Evolutionary conservation across 2,113 vertebrate genomes (phyloP), one percentile per base, ranked within the genome.

Genomic region (Tenebrosternarchus preto): DNA sequence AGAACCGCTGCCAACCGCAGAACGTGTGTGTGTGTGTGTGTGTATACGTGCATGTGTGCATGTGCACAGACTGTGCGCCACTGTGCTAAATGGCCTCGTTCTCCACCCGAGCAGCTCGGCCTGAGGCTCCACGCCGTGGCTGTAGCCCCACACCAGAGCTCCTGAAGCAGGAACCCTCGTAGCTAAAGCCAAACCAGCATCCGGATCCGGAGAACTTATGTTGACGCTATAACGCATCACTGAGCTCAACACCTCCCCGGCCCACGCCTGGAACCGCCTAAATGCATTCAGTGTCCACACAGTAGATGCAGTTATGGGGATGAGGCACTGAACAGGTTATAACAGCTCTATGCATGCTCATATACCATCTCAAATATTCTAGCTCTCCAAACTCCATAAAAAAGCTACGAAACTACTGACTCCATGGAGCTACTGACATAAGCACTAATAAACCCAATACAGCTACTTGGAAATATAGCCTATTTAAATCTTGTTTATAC

Each of bases 11-110:
- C n/a, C 39, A 69, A 60, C 76, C 53, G 27, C 64, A 69, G 55
- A 36, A 66, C 11, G 43, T 3, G 9, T 50, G 43, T 50, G 43
- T 50, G 43, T 50, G 43, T 50, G 43, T 50, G 43, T 50, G 43
- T 15, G 9, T 50, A 12, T 24, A 24, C n/a, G 50, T 20, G 29
- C 31, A 46, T 46, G 20, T 53, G 73, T 84, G 85, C 36, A 66
- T 77, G 85, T 79, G 55, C 12, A 20, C 29, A 76, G 68, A 43
- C 70, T 76, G 72, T 22, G 69, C 50, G 55, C 63, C 46, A 59
- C 31, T 22, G 61, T 68, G 64, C 5, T 22, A 20, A 73, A n/a
- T n/a, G n/a, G n/a, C n/a, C n/a, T n/a, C 29, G 78, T 55, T 6
- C 24, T 66, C 67, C 33, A 29, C 20, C 55, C 20, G 55, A 15